Percentiles rank a stretch among this genome's conserved stretches.
These are phyloP conservation scores for Brachyrhaphis roseni DNA, from an alignment of 2,797 vertebrate species.

Conservation along the genomic window DNA sequence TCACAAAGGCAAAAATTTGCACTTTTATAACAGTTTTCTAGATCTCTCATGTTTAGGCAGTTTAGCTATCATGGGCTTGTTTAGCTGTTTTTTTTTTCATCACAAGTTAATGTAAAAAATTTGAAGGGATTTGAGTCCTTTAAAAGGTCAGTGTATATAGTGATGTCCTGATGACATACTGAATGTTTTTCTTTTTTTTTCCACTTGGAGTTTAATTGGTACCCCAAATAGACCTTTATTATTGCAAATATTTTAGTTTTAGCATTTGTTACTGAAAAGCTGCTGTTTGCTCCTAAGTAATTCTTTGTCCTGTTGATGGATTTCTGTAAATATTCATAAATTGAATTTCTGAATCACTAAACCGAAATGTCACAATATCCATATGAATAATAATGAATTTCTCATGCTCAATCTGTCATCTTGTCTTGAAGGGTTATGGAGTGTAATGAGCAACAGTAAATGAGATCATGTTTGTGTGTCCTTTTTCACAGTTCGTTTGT, in stretches of 20 bases:
- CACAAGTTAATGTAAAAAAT: background rate
- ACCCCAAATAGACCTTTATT: slow-evolving; percentile 15
- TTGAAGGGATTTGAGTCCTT: background rate
- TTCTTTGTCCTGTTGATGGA: slow-evolving; percentile 19
- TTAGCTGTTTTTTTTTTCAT: background rate
- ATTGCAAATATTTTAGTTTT: slow-evolving; percentile 12
- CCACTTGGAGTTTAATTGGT: slow-evolving; percentile 1
- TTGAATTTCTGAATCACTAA: slow-evolving; percentile 29
- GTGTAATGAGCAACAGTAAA: background rate
- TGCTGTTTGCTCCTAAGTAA: slow-evolving; percentile 19
- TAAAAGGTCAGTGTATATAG: background rate
- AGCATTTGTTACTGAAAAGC: slow-evolving; percentile 9
- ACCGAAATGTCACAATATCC: slow-evolving; percentile 37
- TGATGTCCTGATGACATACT: slow-evolving; percentile 9
- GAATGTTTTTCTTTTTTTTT: slow-evolving; percentile 8
- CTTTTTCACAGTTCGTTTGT: background rate
- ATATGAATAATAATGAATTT: slow-evolving; percentile 7
- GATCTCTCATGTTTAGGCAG: background rate
- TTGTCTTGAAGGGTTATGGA: slow-evolving; percentile 14
- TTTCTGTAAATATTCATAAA: slow-evolving; percentile 19
- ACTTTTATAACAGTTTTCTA: background rate
- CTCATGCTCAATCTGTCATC: background rate
- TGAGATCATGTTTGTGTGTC: slow-evolving; percentile 14
- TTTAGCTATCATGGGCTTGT: background rate
- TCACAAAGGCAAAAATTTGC: background rate